These are phyloP conservation scores for Euplagia quadripunctaria DNA, from an alignment of 2,888 invertebrate genomes.

Conservation along the genomic window DNA sequence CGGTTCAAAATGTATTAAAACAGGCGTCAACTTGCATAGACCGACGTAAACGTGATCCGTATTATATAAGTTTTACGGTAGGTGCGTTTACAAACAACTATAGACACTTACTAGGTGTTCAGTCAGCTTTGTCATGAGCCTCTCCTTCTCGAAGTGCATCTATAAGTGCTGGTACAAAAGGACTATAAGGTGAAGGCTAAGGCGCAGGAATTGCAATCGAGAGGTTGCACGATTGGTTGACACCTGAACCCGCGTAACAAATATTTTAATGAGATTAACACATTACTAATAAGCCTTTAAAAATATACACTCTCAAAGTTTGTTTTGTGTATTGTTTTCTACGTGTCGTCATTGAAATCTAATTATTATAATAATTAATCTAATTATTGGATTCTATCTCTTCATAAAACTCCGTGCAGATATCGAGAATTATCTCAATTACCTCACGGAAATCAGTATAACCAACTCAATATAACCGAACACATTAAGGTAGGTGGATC, in stretches of 20 bases:
- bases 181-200: not conserved
- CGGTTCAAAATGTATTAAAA: not conserved
- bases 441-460: too few relatives aligned
- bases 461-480: too few relatives aligned
- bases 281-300: too few relatives aligned
- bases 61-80: not conserved
- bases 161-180: not conserved
- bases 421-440: too few relatives aligned
- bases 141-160: not conserved
- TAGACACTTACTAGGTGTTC: not conserved
- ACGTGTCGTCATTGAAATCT: too few relatives aligned
- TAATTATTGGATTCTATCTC: too few relatives aligned
- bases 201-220: not conserved
- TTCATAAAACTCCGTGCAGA: too few relatives aligned
- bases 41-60: not conserved
- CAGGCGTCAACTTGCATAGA: not conserved
- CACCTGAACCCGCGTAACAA: not conserved
- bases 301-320: too few relatives aligned
- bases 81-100: not conserved
- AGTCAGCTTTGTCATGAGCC: not conserved
- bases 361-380: too few relatives aligned
- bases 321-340: too few relatives aligned
- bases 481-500: too few relatives aligned
- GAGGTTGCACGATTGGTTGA: not conserved
- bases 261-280: not conserved